Percentiles rank a stretch among this genome's conserved stretches.
These are phyloP conservation scores for Agapetus fuscipes DNA, from an alignment of 2,888 invertebrate genomes.

Conservation along the genomic window DNA sequence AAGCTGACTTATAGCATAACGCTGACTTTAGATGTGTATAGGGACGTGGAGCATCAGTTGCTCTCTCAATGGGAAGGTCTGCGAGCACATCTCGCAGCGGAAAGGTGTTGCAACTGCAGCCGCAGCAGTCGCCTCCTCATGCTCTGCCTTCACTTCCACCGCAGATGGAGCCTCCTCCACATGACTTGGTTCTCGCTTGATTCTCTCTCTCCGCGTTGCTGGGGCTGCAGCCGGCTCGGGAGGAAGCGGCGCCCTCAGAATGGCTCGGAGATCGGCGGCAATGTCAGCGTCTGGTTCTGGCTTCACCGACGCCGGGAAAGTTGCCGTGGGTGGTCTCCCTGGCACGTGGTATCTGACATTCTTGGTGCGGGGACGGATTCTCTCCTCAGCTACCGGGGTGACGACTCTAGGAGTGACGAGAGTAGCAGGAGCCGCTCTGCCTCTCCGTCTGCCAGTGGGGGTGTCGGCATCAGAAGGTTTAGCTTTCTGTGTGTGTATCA, in stretches of 20 bases:
- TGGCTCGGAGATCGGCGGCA: conserved; percentile 37
- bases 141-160: conserved; percentile 30
- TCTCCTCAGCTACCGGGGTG: conserved; percentile 15
- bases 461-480: conserved; percentile 41
- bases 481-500: conserved; percentile 68
- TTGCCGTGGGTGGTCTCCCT: conserved; percentile 17
- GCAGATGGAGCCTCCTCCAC: conserved; percentile 15
- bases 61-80: conserved; percentile 62
- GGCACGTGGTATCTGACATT: conserved; percentile 49
- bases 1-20: no score
- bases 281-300: conserved; percentile 35
- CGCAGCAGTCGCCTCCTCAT: conserved; percentile 36
- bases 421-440: conserved; percentile 36
- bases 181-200: conserved; percentile 7
- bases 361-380: conserved; percentile 51
- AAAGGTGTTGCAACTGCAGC: conserved; percentile 47
- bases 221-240: conserved; percentile 20
- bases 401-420: conserved; percentile 4
- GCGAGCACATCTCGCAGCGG: conserved; percentile 76
- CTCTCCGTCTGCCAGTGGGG: conserved; percentile 47
- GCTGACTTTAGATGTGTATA: conserved; percentile 62
- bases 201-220: conserved; percentile 2
- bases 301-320: conserved; percentile 15
- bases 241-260: conserved; percentile 25
- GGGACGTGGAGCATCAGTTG: conserved; percentile 66